A percentile compares a stretch with the other conserved stretches of the same genome.
Evolutionary conservation across 2,888 invertebrate species (phyloP).

Genomic region (Scaptomyza cyrtandrae): DNA sequence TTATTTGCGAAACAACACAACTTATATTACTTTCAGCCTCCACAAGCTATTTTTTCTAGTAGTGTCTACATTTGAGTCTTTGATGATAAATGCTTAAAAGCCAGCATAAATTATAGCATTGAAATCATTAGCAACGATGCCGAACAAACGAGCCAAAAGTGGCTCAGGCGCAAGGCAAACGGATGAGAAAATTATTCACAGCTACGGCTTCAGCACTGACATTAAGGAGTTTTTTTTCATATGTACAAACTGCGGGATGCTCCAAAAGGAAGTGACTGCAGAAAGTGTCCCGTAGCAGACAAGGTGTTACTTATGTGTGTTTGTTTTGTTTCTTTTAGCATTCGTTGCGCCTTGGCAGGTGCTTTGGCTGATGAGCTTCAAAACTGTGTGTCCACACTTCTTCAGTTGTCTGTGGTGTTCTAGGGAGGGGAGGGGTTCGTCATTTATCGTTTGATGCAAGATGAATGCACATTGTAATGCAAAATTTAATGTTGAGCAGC

Average conservation of each 20-base stretch:
- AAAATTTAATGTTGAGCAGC: conserved; percentile 52
- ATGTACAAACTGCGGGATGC: conserved; percentile 9
- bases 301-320: conserved; percentile 62
- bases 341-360: conserved; percentile 72
- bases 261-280: conserved; percentile 53
- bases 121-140: conserved; percentile 82
- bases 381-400: conserved; percentile 41
- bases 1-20: not conserved
- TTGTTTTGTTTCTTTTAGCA: conserved; percentile 50
- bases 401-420: conserved; percentile 10
- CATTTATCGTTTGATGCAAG: conserved; percentile 63
- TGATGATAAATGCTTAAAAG: conserved; percentile 78
- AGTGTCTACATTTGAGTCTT: conserved; percentile 45
- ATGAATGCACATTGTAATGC: conserved; percentile 70
- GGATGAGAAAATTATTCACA: conserved; percentile 83
- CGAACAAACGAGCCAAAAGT: conserved; percentile 76
- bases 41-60: not conserved
- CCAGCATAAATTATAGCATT: conserved; percentile 80
- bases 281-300: conserved; percentile 31
- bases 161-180: conserved; percentile 29
- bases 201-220: conserved; percentile 71
- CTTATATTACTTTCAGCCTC: too few relatives aligned
- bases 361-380: conserved; percentile 45
- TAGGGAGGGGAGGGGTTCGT: conserved; percentile 10
- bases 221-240: conserved; percentile 50